Conservation (phyloP, 2,113 vertebrate genomes). For the Tupaia chinensis region DNA sequence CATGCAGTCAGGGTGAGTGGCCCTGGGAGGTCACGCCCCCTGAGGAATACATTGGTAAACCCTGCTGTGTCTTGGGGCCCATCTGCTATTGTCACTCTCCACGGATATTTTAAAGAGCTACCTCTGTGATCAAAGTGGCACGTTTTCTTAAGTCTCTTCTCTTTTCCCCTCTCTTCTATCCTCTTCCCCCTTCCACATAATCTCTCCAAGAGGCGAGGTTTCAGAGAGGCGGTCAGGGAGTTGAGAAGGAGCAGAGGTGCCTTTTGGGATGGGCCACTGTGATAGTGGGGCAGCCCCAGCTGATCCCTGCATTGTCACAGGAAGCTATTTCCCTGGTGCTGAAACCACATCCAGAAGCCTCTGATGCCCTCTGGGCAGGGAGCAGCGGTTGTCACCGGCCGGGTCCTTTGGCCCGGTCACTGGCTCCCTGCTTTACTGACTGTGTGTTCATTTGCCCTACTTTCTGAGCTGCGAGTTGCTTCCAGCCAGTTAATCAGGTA, state of each 20-base stretch:
- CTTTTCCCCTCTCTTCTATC: neutral
- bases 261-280: conserved; percentile 42
- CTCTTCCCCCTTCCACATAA: neutral
- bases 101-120: conserved; percentile 14
- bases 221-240: neutral
- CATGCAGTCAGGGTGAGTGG: neutral
- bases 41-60: neutral
- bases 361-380: conserved; percentile 3
- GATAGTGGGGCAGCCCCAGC: conserved; percentile 39
- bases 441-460: conserved; percentile 63
- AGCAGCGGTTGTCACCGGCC: conserved; percentile 29
- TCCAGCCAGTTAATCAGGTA: conserved; percentile 68
- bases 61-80: neutral
- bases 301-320: conserved; percentile 66
- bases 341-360: conserved; percentile 37
- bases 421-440: conserved; percentile 43
- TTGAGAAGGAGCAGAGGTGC: conserved; percentile 34
- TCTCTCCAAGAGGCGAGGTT: conserved; percentile 38
- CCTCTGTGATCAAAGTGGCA: conserved; percentile 7
- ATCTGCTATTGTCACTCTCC: neutral
- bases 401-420: conserved; percentile 16
- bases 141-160: conserved; percentile 45
- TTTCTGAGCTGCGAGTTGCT: conserved; percentile 62
- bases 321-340: conserved; percentile 32
- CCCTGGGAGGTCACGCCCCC: conserved; percentile 53